Conservation (phyloP, 2,888 invertebrate species). For the Drosophila meridionalis region DNA sequence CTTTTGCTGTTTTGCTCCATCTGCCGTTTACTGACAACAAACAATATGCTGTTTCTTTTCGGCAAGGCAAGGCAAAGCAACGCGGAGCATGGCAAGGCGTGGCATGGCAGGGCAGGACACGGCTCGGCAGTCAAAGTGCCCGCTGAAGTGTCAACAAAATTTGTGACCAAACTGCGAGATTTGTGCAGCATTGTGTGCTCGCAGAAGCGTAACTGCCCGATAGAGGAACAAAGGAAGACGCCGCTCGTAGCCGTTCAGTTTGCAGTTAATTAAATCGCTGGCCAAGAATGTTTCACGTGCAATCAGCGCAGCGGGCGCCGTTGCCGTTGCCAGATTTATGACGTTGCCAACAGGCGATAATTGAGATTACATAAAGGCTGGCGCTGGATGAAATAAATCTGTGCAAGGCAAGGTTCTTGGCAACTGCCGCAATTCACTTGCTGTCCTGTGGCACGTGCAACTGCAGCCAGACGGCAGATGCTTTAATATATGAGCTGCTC, state of each 20-base stretch:
- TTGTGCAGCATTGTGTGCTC: conserved; percentile 40
- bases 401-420: conserved; percentile 43
- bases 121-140: conserved; percentile 48
- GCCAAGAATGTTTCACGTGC: conserved; percentile 55
- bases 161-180: conserved; percentile 46
- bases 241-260: conserved; percentile 47
- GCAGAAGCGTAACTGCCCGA: conserved; percentile 42
- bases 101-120: not conserved
- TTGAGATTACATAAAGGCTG: conserved; percentile 74
- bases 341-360: conserved; percentile 73
- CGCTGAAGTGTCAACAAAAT: conserved; percentile 57
- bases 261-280: conserved; percentile 69
- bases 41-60: conserved; percentile 36
- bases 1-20: conserved; percentile 36
- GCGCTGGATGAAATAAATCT: conserved; percentile 71
- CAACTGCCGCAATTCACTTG: conserved; percentile 60
- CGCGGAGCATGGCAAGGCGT: not conserved
- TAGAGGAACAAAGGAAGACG: conserved; percentile 24
- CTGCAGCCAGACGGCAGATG: conserved; percentile 69
- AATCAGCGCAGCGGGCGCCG: conserved; percentile 52
- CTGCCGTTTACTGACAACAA: conserved; percentile 50
- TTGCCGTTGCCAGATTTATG: conserved; percentile 59
- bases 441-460: conserved; percentile 68
- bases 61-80: conserved; percentile 1
- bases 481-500: conserved; percentile 68